Base-by-base conservation (phyloP, 2,888 invertebrate genomes). In the Nymphalis c-album region DNA sequence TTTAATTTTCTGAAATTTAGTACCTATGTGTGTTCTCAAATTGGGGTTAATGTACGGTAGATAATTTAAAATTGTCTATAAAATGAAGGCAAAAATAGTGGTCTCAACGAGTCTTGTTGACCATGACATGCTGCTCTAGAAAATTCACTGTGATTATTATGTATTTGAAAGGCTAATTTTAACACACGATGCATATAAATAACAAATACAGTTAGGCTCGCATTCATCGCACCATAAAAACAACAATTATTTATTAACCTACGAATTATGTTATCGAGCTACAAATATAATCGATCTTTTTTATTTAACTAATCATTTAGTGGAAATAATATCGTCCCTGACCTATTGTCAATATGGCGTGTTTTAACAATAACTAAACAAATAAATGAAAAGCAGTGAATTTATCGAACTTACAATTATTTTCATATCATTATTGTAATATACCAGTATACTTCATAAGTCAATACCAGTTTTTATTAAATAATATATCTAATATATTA, bases 51-150 rank as follows among this genome's bases (percentile, higher is more conserved):
- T 20, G 20, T 26, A 51, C 13, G 26, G 22, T 3, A 10, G 1
- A 50, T 50, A 20, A 22, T 51, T 22, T 22, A 16, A 51, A 22
- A 20, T 13, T 22, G 26, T 51, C 22, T 13, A 51, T 13, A 51
- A 51, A 22, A 22, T 51, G 22, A 51, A 51, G 22, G 17, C 31
- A 55, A 35, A n/a, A 55, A 17, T 31, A 55, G 35, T 35, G 31
- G 55, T 31, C 13, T 31, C 31, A 31, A 31, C 31, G 16, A 31
- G 35, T 31, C 55, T 31, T 8, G 55, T 55, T 55, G 31, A n/a
- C 55, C 55, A 55, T 55, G 55, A 55, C 55, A 55, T n/a, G 31
- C 31, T 55, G 31, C 17, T 55, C 55, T 55, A 55, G 55, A 55
- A 55, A 55, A 55, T 31, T 31, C 7, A 55, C 31, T 55, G n/a